phyloP scores from a whole-genome alignment of 2,113 vertebrate genomes.

The Mohoua ochrocephala region DNA sequence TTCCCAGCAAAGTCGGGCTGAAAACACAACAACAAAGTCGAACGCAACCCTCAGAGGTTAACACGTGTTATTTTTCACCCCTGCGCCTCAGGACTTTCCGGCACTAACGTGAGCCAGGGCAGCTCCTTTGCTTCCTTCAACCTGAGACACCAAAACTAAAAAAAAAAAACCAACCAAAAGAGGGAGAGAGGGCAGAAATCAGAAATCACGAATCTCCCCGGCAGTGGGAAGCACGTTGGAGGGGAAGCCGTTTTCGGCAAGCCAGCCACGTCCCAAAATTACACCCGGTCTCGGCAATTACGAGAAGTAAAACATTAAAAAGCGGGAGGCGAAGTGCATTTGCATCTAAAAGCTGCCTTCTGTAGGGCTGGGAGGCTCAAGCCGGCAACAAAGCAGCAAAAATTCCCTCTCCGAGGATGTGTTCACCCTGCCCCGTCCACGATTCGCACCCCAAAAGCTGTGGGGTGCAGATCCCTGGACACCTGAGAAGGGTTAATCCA shows the following conservation, averaged over 20 bases:
- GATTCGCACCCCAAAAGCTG: not conserved
- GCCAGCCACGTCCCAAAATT: slow-evolving; percentile 60
- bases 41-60: not conserved
- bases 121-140: not conserved
- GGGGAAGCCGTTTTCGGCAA: slow-evolving; percentile 61
- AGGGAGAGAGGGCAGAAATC: not conserved
- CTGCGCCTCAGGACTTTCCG: not conserved
- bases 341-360: slow-evolving; percentile 74
- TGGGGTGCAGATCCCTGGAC: accelerated
- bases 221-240: not conserved
- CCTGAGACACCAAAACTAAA: slow-evolving; percentile 42
- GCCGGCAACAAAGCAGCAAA: slow-evolving; percentile 62
- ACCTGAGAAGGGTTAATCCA: slow-evolving; percentile 34
- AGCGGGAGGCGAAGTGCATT: slow-evolving; percentile 72
- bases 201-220: slow-evolving; percentile 5
- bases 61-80: not conserved
- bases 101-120: not conserved
- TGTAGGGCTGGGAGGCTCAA: slow-evolving; percentile 29
- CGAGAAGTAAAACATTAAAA: slow-evolving; percentile 79
- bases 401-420: slow-evolving; percentile 47
- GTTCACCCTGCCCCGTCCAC: too few species aligned
- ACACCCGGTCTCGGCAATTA: slow-evolving; percentile 74
- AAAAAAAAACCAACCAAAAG: not conserved
- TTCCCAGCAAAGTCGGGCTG: slow-evolving; percentile 14
- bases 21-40: slow-evolving; percentile 2